Evolutionary conservation across 2,113 vertebrate species (phyloP).

Genomic region (Ptilorrhoa leucosticta): DNA sequence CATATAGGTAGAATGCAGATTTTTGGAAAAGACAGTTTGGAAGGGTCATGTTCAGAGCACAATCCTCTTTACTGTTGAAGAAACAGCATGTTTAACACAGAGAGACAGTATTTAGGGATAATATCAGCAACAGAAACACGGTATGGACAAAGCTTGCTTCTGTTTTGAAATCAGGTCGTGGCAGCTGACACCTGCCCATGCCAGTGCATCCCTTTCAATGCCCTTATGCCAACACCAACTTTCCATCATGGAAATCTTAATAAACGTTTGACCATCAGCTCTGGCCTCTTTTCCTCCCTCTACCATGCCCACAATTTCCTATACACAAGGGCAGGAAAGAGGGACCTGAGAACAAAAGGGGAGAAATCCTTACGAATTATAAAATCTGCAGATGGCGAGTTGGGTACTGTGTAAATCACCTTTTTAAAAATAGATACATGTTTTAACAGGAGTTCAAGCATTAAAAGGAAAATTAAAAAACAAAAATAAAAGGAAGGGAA

Average conservation of each 20-base stretch:
- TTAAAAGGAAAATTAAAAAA: not conserved
- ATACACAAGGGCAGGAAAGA: not conserved
- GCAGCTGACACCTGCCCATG: not conserved
- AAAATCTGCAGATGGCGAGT: not conserved
- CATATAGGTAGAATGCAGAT: fast-evolving
- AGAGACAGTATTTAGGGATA: not conserved
- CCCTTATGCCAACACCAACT: not conserved
- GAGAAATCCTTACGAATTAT: not conserved
- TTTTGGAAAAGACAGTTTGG: not conserved
- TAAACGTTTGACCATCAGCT: not conserved
- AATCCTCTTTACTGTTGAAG: not conserved
- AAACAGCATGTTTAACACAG: not conserved
- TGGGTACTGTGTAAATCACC: not conserved
- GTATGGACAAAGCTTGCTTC: not conserved
- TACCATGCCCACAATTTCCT: not conserved
- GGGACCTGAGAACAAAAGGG: not conserved
- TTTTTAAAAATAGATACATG: not conserved
- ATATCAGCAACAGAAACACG: fast-evolving
- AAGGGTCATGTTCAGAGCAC: not conserved
- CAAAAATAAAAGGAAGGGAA: not conserved
- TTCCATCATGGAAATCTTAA: not conserved
- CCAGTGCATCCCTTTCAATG: not conserved
- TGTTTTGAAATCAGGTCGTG: fast-evolving
- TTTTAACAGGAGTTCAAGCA: not conserved
- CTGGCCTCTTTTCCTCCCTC: not conserved